phyloP scores from a whole-genome alignment of 2,888 invertebrate genomes.

The Hetaerina titia region DNA sequence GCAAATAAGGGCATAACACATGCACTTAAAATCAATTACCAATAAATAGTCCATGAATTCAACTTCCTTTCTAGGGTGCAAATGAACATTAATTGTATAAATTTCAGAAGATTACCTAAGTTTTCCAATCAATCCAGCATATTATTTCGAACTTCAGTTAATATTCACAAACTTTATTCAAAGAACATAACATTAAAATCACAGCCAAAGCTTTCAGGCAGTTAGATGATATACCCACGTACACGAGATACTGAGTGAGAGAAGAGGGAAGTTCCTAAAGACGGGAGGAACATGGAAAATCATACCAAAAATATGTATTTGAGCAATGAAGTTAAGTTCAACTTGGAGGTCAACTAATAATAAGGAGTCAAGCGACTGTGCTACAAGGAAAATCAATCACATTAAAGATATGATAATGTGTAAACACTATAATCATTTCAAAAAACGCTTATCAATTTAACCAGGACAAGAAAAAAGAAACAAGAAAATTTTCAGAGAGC shows the following conservation, averaged over 20 bases:
- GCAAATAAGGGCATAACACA: not conserved
- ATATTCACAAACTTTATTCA: slow-evolving; percentile 42
- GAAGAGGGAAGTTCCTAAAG: not conserved
- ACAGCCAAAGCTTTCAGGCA: slow-evolving; percentile 59
- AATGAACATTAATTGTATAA: not conserved
- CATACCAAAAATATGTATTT: not conserved
- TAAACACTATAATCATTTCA: not conserved
- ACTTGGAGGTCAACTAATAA: not conserved
- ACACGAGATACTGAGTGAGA: not conserved
- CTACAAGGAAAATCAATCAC: not conserved
- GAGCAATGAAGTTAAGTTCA: not conserved
- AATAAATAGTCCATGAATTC: not conserved
- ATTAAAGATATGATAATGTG: not conserved
- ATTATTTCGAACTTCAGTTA: not conserved
- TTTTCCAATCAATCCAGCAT: not conserved
- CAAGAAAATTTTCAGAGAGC: not conserved
- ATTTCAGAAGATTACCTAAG: not conserved
- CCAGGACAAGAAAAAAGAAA: not conserved
- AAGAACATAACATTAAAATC: slow-evolving; percentile 56
- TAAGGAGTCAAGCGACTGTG: not conserved
- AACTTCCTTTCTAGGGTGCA: not conserved
- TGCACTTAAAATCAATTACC: not conserved
- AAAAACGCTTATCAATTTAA: not conserved
- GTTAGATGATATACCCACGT: slow-evolving; percentile 9
- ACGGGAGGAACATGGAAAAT: not conserved